Conservation (phyloP, 1,140 invertebrate genomes). For the Vollenhovia emeryi region DNA sequence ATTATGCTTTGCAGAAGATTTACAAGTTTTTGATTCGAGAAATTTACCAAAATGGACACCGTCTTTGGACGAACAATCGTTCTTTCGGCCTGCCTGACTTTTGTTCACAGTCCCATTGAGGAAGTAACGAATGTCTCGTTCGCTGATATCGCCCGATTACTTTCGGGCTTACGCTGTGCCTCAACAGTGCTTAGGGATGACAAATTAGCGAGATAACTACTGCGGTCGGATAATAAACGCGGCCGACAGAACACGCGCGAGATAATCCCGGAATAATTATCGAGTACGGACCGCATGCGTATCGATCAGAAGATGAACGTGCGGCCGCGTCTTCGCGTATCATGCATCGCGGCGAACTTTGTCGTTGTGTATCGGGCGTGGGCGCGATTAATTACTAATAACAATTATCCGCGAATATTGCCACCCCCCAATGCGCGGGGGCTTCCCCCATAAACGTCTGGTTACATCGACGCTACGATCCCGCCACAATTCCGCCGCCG, state of each 20-base stretch:
- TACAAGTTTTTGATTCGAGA: background rate
- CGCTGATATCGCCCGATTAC: conserved; percentile 59
- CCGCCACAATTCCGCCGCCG: conserved; percentile 31
- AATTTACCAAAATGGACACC: too few relatives aligned
- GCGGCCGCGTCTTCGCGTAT: conserved; percentile 37
- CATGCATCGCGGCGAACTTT: background rate
- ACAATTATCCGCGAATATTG: conserved; percentile 57
- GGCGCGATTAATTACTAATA: conserved; percentile 63
- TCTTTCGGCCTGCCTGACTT: background rate
- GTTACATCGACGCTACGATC: conserved; percentile 32
- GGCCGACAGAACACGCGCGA: conserved; percentile 32
- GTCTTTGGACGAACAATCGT: background rate
- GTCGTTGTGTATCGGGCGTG: background rate
- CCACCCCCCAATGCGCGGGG: background rate
- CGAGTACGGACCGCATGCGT: conserved; percentile 3
- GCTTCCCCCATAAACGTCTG: background rate
- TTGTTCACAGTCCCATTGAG: conserved; percentile 39
- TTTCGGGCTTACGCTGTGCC: conserved; percentile 48
- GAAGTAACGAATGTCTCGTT: conserved; percentile 46
- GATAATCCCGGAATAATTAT: conserved; percentile 70
- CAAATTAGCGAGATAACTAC: conserved; percentile 73
- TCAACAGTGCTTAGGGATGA: conserved; percentile 66
- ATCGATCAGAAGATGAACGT: conserved; percentile 61
- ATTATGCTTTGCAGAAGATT: background rate
- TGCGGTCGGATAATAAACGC: conserved; percentile 70